Evolutionary conservation across 2,888 invertebrate species (phyloP).

Genomic region (Mylabris sibirica): DNA sequence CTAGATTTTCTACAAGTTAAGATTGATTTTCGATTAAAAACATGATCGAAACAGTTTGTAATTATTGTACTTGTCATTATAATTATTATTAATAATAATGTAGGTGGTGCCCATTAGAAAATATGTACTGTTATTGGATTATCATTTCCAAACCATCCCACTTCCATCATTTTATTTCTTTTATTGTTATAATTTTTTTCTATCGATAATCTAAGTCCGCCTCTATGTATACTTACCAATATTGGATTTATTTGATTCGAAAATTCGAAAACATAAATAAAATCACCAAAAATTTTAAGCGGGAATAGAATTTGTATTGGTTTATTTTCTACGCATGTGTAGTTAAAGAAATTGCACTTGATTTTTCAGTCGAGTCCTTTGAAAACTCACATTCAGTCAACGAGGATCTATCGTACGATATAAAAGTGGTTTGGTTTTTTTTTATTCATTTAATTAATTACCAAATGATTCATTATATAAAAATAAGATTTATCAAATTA

Average conservation of each 20-base stretch:
- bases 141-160: background rate
- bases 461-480: constrained; percentile 2
- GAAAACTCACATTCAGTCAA: constrained; percentile 34
- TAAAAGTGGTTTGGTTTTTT: background rate
- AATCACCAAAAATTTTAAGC: constrained; percentile 29
- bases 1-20: background rate
- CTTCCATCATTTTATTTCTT: background rate
- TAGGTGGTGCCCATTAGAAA: background rate
- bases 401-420: constrained; percentile 23
- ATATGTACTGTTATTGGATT: constrained; percentile 3
- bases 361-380: constrained; percentile 36
- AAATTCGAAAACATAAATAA: constrained; percentile 20
- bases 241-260: constrained; percentile 22
- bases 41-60: background rate
- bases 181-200: constrained; percentile 11
- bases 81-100: background rate
- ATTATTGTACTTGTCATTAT: background rate
- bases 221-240: background rate
- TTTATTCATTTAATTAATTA: background rate
- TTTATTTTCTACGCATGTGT: constrained; percentile 29
- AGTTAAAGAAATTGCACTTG: constrained; percentile 24
- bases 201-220: background rate
- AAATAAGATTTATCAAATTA: constrained; percentile 3
- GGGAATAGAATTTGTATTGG: constrained; percentile 33
- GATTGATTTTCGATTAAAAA: background rate